phyloP scores from a whole-genome alignment of 2,113 vertebrate species.

The Ceyx margarethae region DNA sequence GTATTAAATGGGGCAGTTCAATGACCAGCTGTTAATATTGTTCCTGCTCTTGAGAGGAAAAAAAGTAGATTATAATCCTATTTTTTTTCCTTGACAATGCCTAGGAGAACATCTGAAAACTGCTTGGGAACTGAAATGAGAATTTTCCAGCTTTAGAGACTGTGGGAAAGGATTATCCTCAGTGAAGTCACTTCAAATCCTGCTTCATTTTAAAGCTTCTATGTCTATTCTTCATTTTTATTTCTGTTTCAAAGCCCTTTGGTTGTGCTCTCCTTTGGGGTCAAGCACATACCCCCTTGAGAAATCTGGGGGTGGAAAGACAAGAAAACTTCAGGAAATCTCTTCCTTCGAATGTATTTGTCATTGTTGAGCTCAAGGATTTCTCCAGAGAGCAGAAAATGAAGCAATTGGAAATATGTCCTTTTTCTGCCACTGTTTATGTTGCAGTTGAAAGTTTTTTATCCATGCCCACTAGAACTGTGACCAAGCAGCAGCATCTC shows the following conservation, averaged over 20 bases:
- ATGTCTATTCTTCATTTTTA: not conserved
- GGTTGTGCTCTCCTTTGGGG: not conserved
- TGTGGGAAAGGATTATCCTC: conserved; percentile 56
- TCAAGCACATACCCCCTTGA: conserved; percentile 46
- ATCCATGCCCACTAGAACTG: not conserved
- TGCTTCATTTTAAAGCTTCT: conserved; percentile 15
- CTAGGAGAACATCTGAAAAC: not conserved
- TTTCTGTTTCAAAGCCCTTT: conserved; percentile 22
- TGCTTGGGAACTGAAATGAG: conserved; percentile 17
- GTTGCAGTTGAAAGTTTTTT: conserved; percentile 20
- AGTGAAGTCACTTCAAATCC: conserved; percentile 11
- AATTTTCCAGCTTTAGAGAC: conserved; percentile 27
- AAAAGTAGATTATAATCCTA: not conserved
- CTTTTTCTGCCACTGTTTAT: conserved; percentile 16
- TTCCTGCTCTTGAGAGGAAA: not conserved
- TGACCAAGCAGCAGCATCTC: not conserved
- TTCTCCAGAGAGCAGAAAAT: conserved; percentile 49
- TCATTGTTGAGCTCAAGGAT: not conserved
- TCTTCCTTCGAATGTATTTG: conserved; percentile 33
- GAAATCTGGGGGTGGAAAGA: conserved; percentile 54
- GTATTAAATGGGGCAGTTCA: not conserved
- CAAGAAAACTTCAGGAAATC: conserved; percentile 33
- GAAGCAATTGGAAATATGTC: not conserved
- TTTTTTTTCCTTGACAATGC: not conserved
- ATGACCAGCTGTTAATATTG: not conserved